phyloP scores from a whole-genome alignment of 2,888 invertebrate species.

The Tenthredo notha region DNA sequence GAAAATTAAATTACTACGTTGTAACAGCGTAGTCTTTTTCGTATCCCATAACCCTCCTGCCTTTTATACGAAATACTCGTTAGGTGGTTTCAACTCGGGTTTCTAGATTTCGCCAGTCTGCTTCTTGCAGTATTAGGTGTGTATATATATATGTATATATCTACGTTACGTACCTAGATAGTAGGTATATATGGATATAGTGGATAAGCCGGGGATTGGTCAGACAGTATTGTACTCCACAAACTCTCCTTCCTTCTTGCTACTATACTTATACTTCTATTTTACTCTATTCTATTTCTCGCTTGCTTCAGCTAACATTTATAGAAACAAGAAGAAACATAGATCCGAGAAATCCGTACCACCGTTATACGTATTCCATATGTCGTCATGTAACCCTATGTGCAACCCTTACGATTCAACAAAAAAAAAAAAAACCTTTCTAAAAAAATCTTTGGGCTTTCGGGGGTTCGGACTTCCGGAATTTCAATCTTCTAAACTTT shows the following conservation, averaged over 20 bases:
- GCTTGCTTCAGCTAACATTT: not conserved
- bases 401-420: not conserved
- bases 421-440: no score
- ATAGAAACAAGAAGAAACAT: not conserved
- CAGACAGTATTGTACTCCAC: not conserved
- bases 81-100: not conserved
- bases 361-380: not conserved
- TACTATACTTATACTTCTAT: not conserved
- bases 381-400: not conserved
- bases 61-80: not conserved
- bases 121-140: not conserved
- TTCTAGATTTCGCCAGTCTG: not conserved
- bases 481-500: no score
- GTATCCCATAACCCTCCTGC: not conserved
- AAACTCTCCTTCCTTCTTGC: not conserved
- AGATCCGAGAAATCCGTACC: not conserved
- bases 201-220: conserved; percentile 9
- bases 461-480: no score
- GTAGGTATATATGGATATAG: not conserved
- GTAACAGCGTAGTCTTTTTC: not conserved
- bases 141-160: not conserved
- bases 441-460: no score
- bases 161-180: not conserved
- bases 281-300: not conserved
- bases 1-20: not conserved